A percentile compares a stretch with the other conserved stretches of the same genome.
These are phyloP conservation scores for Oscheius sp. DNA, from an alignment of 2,888 invertebrate genomes.

Conservation along the genomic window DNA sequence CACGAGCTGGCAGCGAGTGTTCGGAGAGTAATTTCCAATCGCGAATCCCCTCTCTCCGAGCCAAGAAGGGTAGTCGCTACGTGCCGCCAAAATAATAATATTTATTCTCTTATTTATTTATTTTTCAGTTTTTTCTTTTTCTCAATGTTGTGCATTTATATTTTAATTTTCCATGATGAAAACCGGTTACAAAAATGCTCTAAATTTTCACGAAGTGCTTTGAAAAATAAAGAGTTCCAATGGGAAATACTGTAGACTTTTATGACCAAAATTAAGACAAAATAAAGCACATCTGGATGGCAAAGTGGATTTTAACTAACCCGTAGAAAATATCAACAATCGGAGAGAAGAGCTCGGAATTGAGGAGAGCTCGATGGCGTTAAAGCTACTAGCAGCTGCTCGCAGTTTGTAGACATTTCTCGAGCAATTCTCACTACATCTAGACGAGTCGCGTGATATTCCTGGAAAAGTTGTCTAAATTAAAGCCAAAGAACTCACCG, in stretches of 20 bases:
- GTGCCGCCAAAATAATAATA: slow-evolving; percentile 17
- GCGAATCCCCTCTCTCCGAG: slow-evolving; percentile 64
- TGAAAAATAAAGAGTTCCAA: too few relatives aligned
- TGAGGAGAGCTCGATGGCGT: slow-evolving; percentile 1
- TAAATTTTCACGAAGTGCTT: not conserved
- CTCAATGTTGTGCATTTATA: not conserved
- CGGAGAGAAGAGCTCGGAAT: slow-evolving; percentile 18
- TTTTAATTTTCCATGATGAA: not conserved
- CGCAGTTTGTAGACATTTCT: slow-evolving; percentile 52
- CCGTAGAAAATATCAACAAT: too few relatives aligned
- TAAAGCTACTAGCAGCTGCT: slow-evolving; percentile 19
- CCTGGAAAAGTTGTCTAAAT: slow-evolving; percentile 32
- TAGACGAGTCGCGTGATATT: slow-evolving; percentile 45
- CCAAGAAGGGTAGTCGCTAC: slow-evolving; percentile 39
- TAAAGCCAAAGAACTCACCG: slow-evolving; percentile 2
- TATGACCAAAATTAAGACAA: too few relatives aligned
- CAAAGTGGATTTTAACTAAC: too few relatives aligned
- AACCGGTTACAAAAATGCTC: slow-evolving; percentile 3
- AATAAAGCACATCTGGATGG: too few relatives aligned
- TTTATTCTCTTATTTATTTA: not conserved
- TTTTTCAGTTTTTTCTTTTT: not conserved
- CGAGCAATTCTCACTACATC: slow-evolving; percentile 55
- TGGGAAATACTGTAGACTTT: too few relatives aligned
- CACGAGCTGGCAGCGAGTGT: slow-evolving; percentile 50
- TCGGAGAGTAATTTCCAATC: slow-evolving; percentile 47